These are phyloP conservation scores for Galemys pyrenaicus DNA, from an alignment of 2,113 vertebrate genomes.

Conservation along the genomic window DNA sequence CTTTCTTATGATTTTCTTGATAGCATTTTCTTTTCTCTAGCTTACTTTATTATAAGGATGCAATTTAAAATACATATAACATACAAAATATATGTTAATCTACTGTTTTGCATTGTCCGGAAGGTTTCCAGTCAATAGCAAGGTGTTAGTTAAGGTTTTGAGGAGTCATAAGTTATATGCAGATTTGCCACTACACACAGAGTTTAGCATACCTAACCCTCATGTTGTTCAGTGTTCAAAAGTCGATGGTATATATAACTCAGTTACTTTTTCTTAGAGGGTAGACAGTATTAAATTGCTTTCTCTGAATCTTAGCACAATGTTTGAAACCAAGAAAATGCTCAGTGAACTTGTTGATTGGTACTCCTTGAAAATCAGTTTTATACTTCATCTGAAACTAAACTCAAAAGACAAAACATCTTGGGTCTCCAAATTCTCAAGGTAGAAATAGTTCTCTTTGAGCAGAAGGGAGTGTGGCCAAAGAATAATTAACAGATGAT, in stretches of 20 bases:
- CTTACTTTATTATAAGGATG: too few species aligned
- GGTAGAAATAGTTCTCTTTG: background rate
- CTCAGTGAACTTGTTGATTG: background rate
- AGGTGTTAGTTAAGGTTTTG: too few species aligned
- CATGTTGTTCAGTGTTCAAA: too few species aligned
- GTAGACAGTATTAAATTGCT: background rate
- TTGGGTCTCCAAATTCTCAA: conserved; percentile 1
- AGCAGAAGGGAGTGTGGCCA: background rate
- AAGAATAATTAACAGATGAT: background rate
- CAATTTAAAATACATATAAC: too few species aligned
- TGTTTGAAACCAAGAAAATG: background rate
- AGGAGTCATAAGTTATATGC: too few species aligned
- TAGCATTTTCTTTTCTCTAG: too few species aligned
- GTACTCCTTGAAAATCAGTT: background rate
- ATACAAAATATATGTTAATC: too few species aligned
- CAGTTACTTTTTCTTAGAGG: background rate
- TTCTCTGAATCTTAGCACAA: background rate
- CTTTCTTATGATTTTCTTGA: too few species aligned
- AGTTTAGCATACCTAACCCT: too few species aligned
- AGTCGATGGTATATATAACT: background rate
- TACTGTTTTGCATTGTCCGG: too few species aligned
- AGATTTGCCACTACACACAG: too few species aligned
- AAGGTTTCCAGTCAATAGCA: too few species aligned
- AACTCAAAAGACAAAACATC: background rate
- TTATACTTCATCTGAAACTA: background rate